Evolutionary conservation across 1,140 invertebrate genomes (phyloP).

Genomic region (Drosophila paulistorum): DNA sequence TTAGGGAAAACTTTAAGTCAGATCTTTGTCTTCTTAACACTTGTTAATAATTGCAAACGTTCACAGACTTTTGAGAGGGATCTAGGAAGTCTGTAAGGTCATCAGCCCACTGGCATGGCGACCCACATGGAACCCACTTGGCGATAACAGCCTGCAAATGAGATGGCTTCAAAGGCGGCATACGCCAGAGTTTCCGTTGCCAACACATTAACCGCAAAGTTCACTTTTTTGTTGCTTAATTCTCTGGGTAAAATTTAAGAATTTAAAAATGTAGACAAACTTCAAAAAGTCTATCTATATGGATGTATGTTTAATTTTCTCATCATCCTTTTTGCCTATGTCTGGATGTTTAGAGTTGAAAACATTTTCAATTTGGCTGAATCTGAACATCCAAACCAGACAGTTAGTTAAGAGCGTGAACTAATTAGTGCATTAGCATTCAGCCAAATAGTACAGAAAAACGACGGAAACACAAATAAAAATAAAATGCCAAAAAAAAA

Average conservation of each 20-base stretch:
- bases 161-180: background rate
- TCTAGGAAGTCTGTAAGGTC: background rate
- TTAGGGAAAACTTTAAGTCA: too few species aligned
- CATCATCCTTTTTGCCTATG: conserved; percentile 38
- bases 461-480: background rate
- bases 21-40: too few species aligned
- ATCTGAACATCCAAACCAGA: conserved; percentile 40
- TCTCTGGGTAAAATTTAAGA: background rate
- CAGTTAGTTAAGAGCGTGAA: conserved; percentile 50
- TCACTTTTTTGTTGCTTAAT: background rate
- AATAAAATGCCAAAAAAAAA: background rate
- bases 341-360: conserved; percentile 55
- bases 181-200: background rate
- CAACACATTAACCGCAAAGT: background rate
- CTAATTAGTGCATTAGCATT: conserved; percentile 77
- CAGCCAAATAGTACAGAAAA: conserved; percentile 23
- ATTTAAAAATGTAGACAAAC: background rate
- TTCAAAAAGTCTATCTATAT: conserved; percentile 1
- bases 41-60: too few species aligned
- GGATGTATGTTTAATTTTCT: conserved; percentile 23
- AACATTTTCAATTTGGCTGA: conserved; percentile 46
- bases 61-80: too few species aligned
- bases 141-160: conserved; percentile 4
- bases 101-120: background rate
- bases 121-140: background rate